Base-by-base conservation (phyloP, 2,888 invertebrate species). In the Erannis defoliaria region DNA sequence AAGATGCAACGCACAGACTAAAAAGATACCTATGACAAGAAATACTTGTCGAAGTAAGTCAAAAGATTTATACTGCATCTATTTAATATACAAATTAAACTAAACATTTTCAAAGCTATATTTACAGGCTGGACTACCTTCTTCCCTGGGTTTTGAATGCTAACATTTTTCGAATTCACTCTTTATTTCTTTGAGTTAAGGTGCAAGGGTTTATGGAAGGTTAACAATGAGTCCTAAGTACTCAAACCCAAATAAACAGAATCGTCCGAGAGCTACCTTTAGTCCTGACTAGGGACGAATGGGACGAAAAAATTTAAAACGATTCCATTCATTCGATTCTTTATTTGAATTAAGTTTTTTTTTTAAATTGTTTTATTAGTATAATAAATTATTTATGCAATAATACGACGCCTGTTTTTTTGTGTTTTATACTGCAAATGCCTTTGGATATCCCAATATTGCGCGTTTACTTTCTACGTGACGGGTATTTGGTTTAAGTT, bases 241-340 rank as follows among this genome's bases (percentile, higher is more conserved):
- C 70, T 67, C 66, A 65, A 45, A 58, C 68, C 70, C 66, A 66
- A 70, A 70, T 68, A 70, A 70, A 68, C 68, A 70, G 61, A 65
- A 66, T 60, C 59, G 66, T 68, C 61, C 67, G 46, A 53, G 54
- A 60, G 55, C 60, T 62, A 65, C 68, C 66, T 60, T 51, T 61
- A 58, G 26, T 19, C 9, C 40, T 42, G 40, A 50, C 1, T 51
- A 51, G 51, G 26, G 40, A 31, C 40, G 51, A 29, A 16, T 18
- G 6, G 18, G 10, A 31, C 19, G n/a, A n/a, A n/a, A n/a, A n/a
- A n/a, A n/a, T n/a, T n/a, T 16, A 10, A 26, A 45, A 45, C 9
- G 26, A 16, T 23, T 45, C 9, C 6, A 21, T 29, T 46, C 3
- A 31, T 18, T 18, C 8, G 18, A 31, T 10, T 1, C 31, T 14